phyloP scores from a whole-genome alignment of 92 coral and sea anemone genomes.

The Micromussa lordhowensis region DNA sequence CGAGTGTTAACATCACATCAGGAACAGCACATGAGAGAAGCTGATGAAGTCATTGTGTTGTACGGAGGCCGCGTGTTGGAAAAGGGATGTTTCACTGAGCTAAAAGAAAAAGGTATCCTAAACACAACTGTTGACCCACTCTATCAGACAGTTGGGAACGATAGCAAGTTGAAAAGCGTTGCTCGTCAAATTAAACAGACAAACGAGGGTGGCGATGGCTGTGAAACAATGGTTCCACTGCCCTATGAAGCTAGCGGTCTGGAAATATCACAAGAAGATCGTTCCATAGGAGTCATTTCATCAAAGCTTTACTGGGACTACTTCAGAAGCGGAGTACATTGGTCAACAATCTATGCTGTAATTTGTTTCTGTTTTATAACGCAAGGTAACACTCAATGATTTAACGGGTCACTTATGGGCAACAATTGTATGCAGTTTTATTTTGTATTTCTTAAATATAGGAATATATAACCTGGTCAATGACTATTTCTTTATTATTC shows the following conservation, averaged over 20 bases:
- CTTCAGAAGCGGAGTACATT: neutral
- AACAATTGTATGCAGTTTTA: too few relatives aligned
- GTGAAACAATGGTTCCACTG: neutral
- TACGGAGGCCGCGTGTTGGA: neutral
- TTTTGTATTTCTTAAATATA: too few relatives aligned
- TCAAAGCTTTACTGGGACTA: neutral
- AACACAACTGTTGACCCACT: neutral
- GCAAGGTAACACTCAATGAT: neutral
- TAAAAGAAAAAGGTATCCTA: neutral
- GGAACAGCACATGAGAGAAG: slow-evolving; percentile 6
- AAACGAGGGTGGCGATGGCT: neutral
- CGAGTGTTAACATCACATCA: slow-evolving; percentile 1
- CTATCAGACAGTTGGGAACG: neutral
- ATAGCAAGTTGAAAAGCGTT: neutral
- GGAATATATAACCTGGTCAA: too few relatives aligned
- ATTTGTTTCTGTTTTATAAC: neutral
- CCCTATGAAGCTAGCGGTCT: neutral
- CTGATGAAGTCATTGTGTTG: slow-evolving; percentile 6
- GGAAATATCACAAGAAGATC: slow-evolving; percentile 1
- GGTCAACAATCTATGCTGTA: neutral
- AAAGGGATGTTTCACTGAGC: slow-evolving; percentile 6
- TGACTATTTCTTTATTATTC: too few relatives aligned
- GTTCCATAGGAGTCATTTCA: neutral
- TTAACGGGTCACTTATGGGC: neutral
- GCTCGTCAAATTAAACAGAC: neutral